Percentiles rank a stretch among this genome's conserved stretches.
These are phyloP conservation scores for Potorous gilbertii DNA, from an alignment of 2,797 vertebrate genomes.

Conservation along the genomic window DNA sequence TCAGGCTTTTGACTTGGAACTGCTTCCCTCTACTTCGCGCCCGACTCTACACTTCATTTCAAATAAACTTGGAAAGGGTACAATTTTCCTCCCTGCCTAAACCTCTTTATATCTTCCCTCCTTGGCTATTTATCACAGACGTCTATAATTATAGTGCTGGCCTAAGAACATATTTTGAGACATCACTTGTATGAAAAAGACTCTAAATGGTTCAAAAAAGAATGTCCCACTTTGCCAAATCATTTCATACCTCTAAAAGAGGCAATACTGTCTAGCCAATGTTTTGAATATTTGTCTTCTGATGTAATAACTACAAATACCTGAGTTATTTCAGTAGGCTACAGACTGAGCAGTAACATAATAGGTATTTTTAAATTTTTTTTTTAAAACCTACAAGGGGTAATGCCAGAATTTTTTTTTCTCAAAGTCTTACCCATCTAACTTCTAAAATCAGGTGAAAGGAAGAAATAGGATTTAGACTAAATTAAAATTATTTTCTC, in stretches of 20 bases:
- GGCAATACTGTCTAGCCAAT: not conserved
- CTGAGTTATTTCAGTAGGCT: conserved; percentile 21
- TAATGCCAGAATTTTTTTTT: conserved; percentile 34
- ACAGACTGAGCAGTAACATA: not conserved
- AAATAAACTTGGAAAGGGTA: conserved; percentile 10
- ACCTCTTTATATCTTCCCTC: conserved; percentile 19
- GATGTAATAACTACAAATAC: conserved; percentile 19
- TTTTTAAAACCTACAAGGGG: not conserved
- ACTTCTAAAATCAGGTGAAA: conserved; percentile 39
- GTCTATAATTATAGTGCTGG: conserved; percentile 44
- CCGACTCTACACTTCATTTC: conserved; percentile 43
- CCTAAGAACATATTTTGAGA: conserved; percentile 8
- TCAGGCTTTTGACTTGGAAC: conserved; percentile 7
- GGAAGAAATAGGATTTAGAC: not conserved
- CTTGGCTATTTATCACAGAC: conserved; percentile 12
- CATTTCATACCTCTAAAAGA: conserved; percentile 20
- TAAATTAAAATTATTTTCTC: conserved; percentile 15
- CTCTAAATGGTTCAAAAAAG: conserved; percentile 44
- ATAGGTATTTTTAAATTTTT: not conserved
- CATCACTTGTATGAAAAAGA: conserved; percentile 39
- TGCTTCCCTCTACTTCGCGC: conserved; percentile 16
- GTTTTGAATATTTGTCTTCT: conserved; percentile 12
- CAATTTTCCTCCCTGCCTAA: conserved; percentile 8
- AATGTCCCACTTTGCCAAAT: conserved; percentile 9
- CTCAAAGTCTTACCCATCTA: not conserved